Evolutionary conservation across 2,113 vertebrate species (phyloP).

Genomic region (Falco punctatus): DNA sequence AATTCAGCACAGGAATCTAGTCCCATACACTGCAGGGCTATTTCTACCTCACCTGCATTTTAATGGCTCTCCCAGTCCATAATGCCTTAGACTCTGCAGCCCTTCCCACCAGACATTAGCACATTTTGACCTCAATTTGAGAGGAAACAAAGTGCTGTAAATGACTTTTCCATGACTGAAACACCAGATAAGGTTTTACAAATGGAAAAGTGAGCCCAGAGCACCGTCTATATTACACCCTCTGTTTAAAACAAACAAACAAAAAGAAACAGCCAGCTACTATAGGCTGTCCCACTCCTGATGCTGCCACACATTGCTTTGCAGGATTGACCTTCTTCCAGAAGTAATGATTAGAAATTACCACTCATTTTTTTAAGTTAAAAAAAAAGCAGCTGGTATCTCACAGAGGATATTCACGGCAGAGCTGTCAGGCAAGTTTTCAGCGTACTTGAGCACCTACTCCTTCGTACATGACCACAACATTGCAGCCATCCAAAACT

Average conservation of each 20-base stretch:
- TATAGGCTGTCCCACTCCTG: not conserved
- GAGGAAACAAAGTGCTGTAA: slow-evolving; percentile 13
- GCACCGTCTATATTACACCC: not conserved
- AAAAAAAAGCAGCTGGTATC: not conserved
- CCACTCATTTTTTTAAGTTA: not conserved
- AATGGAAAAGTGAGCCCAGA: slow-evolving; percentile 15
- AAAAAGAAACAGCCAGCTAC: not conserved
- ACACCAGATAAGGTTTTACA: slow-evolving; percentile 39
- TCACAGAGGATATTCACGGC: not conserved
- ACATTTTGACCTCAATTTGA: not conserved
- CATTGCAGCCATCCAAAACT: not conserved
- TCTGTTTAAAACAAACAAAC: not conserved
- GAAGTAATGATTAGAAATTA: not conserved
- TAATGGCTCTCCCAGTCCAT: not conserved
- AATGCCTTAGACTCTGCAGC: not conserved
- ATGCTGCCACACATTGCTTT: not conserved
- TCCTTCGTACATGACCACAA: not conserved
- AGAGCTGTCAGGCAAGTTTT: not conserved
- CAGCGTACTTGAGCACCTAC: not conserved
- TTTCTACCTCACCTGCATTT: not conserved
- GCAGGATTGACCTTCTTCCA: not conserved
- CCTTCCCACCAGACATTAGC: not conserved
- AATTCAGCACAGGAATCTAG: not conserved
- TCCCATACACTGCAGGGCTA: not conserved
- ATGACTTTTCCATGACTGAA: slow-evolving; percentile 43